Evolutionary conservation across 2,888 invertebrate genomes (phyloP).

Genomic region (Athrips mouffetella): DNA sequence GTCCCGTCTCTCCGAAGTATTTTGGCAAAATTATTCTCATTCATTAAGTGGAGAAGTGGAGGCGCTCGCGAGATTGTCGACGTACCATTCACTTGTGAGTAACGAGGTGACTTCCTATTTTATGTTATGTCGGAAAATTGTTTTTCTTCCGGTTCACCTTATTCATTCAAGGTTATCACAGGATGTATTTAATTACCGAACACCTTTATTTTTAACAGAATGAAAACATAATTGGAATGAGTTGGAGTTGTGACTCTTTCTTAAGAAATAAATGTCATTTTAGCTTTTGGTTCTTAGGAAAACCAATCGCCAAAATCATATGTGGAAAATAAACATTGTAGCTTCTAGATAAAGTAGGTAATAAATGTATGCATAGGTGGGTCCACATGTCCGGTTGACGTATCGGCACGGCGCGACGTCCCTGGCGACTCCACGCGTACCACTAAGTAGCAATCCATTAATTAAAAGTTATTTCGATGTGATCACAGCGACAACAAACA

Average conservation of each 20-base stretch:
- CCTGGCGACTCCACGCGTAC: conserved; percentile 55
- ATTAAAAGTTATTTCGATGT: conserved; percentile 76
- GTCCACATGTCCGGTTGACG: conserved; percentile 41
- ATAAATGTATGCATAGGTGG: not conserved
- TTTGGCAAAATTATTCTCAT: conserved; percentile 77
- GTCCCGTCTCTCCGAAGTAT: conserved; percentile 75
- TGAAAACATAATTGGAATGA: too few relatives aligned
- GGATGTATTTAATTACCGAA: too few relatives aligned
- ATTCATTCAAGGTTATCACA: conserved; percentile 11
- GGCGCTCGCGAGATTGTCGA: conserved; percentile 69
- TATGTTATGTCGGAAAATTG: conserved; percentile 72
- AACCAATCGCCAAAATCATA: too few relatives aligned
- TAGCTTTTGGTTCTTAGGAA: too few relatives aligned
- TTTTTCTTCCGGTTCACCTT: conserved; percentile 60
- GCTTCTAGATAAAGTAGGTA: too few relatives aligned
- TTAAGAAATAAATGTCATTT: too few relatives aligned
- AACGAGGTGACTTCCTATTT: conserved; percentile 76
- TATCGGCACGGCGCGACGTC: conserved; percentile 51
- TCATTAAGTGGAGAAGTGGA: conserved; percentile 75
- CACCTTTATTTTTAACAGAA: too few relatives aligned
- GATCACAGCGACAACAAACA: conserved; percentile 55
- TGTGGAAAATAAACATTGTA: too few relatives aligned
- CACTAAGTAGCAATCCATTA: conserved; percentile 75
- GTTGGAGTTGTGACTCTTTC: too few relatives aligned
- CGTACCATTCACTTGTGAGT: conserved; percentile 73